Evolutionary conservation across 2,888 invertebrate species (phyloP).

Genomic region (Epinotia ramella): DNA sequence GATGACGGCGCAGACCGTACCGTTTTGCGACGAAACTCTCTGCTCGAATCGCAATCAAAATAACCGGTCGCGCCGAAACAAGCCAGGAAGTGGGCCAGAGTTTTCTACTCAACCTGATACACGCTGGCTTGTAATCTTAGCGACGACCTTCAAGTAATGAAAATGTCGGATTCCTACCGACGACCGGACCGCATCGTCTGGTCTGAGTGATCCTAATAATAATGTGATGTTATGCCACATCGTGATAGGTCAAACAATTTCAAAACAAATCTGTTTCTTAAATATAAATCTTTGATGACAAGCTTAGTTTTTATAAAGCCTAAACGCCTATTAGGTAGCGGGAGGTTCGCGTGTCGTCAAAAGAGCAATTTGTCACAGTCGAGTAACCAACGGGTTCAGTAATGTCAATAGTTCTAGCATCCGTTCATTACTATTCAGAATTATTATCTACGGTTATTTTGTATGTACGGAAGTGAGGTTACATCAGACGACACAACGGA

Average conservation of each 20-base stretch:
- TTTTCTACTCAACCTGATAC: slow-evolving; percentile 71
- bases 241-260: slow-evolving; percentile 32
- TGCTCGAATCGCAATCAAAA: slow-evolving; percentile 66
- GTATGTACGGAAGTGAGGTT: slow-evolving; percentile 53
- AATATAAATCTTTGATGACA: slow-evolving; percentile 3
- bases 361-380: slow-evolving; percentile 37
- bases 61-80: slow-evolving; percentile 71
- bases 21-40: slow-evolving; percentile 65
- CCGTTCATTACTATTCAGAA: slow-evolving; percentile 43
- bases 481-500: slow-evolving; percentile 46
- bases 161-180: slow-evolving; percentile 37
- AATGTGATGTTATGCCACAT: slow-evolving; percentile 2
- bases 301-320: slow-evolving; percentile 6
- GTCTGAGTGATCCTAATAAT: slow-evolving; percentile 2
- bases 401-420: slow-evolving; percentile 41
- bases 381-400: slow-evolving; percentile 40
- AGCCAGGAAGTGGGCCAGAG: slow-evolving; percentile 70
- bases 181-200: slow-evolving; percentile 19
- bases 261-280: slow-evolving; percentile 25
- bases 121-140: slow-evolving; percentile 51
- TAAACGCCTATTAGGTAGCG: slow-evolving; percentile 27
- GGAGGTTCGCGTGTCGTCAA: slow-evolving; percentile 28
- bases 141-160: slow-evolving; percentile 67
- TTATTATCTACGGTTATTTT: slow-evolving; percentile 40
- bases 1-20: slow-evolving; percentile 59